Evolutionary conservation across 2,888 invertebrate species (phyloP), one percentile per base, ranked within the genome.

Genomic region (Dinocampus coccinellae): DNA sequence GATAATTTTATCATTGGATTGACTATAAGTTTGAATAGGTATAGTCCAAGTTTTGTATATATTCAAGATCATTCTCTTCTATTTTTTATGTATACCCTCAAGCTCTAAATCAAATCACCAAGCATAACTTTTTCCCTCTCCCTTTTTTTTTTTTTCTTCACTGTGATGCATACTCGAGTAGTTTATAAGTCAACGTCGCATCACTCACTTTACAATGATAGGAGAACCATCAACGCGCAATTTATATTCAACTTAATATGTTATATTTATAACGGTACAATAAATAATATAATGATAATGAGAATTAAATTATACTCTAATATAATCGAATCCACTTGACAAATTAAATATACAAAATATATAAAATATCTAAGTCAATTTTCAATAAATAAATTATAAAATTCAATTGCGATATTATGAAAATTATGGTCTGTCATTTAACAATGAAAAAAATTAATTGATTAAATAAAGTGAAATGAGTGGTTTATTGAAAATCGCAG

Each of bases 101-200:
- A 73, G 76, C 75, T 66, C 72, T 70, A 72, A 71, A 73, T 75
- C 76, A 75, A 76, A 76, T 76, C 76, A 70, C 69, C 64, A 61
- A 66, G n/a, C n/a, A n/a, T n/a, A n/a, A n/a, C n/a, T n/a, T n/a
- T n/a, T n/a, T n/a, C n/a, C n/a, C n/a, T n/a, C n/a, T n/a, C n/a
- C 62, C 39, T n/a, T 39, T 39, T 66, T 53, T 34, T 61, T 47
- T 68, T 67, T 58, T 22, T 20, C 64, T 29, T 36, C 16, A n/a
- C 16, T 47, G 6, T 7, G 16, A 20, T 7, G 20, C 22, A 16
- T 13, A 60, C 20, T n/a, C n/a, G n/a, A n/a, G n/a, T n/a, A 29
- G 33, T 60, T 60, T 60, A 60, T 60, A 60, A 60, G 42, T 42
- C 42, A 42, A 42, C 11, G 13, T 42, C 2, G 13, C 42, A 42